These are phyloP conservation scores for Tipula confusa DNA, from an alignment of 2,888 invertebrate species.

Conservation along the genomic window DNA sequence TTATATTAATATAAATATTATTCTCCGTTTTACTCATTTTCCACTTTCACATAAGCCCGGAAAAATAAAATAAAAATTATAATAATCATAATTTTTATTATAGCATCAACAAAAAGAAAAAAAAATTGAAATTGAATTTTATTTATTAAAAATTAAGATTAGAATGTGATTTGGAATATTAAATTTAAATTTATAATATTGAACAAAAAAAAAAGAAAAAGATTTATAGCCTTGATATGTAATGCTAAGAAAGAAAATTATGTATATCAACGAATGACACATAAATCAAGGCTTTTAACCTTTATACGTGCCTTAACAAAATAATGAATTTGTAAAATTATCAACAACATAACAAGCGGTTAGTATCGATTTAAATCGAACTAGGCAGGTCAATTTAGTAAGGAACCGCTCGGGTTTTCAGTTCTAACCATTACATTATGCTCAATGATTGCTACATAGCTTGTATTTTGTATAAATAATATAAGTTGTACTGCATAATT, in stretches of 20 bases:
- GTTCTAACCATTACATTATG: background rate
- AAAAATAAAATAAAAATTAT: background rate
- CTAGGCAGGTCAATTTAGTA: too few relatives aligned
- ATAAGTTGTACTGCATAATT: background rate
- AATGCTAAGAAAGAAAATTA: background rate
- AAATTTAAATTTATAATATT: constrained; percentile 3
- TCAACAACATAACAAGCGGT: too few relatives aligned
- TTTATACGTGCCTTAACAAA: too few relatives aligned
- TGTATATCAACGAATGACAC: background rate
- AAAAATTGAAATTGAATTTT: constrained; percentile 7
- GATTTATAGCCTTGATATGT: constrained; percentile 3
- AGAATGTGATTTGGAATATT: background rate
- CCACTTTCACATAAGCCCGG: background rate
- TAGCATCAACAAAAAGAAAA: background rate
- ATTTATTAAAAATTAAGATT: constrained; percentile 25
- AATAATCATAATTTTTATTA: constrained; percentile 3
- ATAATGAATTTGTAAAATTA: too few relatives aligned
- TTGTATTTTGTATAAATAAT: background rate
- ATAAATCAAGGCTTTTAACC: background rate
- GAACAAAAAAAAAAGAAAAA: background rate
- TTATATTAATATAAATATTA: background rate
- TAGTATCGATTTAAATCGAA: too few relatives aligned
- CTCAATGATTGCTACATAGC: background rate
- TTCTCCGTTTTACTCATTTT: background rate
- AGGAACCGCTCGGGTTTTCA: too few relatives aligned